Conservation (phyloP, 2,888 invertebrate genomes). For the Rhingia campestris region DNA sequence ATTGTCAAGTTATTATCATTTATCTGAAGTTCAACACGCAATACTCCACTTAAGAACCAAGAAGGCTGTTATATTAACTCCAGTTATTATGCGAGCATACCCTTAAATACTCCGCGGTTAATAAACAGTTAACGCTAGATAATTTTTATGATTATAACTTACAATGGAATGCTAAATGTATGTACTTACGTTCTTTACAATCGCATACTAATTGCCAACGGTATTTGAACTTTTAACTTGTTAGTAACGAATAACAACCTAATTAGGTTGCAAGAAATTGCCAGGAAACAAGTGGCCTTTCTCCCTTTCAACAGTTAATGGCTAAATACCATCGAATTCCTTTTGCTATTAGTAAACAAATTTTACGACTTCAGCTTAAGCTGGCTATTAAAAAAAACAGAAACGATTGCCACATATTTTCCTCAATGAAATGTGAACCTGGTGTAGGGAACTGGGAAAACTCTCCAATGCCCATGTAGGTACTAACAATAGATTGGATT, state of each 20-base stretch:
- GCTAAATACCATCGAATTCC: constrained; percentile 22
- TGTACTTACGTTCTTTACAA: background rate
- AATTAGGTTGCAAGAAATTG: constrained; percentile 15
- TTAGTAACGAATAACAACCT: constrained; percentile 3
- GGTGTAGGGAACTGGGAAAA: background rate
- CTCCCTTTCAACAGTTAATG: constrained; percentile 12
- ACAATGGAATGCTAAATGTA: constrained; percentile 1
- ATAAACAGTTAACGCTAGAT: background rate
- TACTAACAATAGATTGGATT: constrained; percentile 44
- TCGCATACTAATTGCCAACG: constrained; percentile 27
- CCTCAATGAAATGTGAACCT: constrained; percentile 23
- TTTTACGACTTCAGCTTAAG: constrained; percentile 40
- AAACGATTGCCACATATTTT: constrained; percentile 15
- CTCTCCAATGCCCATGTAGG: background rate
- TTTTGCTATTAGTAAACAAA: constrained; percentile 50
- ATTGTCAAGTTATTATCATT: too few relatives aligned
- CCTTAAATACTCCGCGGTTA: too few relatives aligned
- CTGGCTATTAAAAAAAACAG: constrained; percentile 30
- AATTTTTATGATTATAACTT: constrained; percentile 10
- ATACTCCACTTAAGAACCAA: too few relatives aligned
- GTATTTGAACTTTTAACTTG: constrained; percentile 21
- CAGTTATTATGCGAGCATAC: too few relatives aligned
- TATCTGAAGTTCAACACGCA: too few relatives aligned
- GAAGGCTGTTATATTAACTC: too few relatives aligned
- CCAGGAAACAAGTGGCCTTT: constrained; percentile 7